These are phyloP conservation scores for Trematomus bernacchii DNA, from an alignment of 2,797 vertebrate species.

Conservation along the genomic window DNA sequence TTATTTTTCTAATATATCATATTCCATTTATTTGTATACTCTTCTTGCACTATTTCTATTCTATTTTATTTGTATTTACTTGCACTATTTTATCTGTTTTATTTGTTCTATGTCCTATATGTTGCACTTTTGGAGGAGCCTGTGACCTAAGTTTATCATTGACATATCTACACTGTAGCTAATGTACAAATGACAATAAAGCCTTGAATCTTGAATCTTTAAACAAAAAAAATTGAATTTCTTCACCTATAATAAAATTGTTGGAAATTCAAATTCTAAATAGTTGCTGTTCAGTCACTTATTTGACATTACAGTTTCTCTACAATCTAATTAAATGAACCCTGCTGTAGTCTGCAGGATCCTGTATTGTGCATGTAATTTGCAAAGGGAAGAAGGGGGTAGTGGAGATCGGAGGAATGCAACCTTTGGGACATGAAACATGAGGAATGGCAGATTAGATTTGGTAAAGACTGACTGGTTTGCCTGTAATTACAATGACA, in stretches of 20 bases:
- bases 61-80: too few relatives aligned
- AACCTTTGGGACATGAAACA: slow-evolving; percentile 69
- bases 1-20: too few relatives aligned
- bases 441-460: slow-evolving; percentile 77
- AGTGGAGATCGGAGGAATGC: slow-evolving; percentile 62
- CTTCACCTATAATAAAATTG: too few relatives aligned
- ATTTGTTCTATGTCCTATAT: too few relatives aligned
- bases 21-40: too few relatives aligned
- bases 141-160: too few relatives aligned
- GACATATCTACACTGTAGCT: too few relatives aligned
- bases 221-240: background rate
- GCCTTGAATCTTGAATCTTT: too few relatives aligned
- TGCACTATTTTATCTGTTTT: too few relatives aligned
- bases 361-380: slow-evolving; percentile 28
- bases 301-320: background rate
- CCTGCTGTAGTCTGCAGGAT: background rate
- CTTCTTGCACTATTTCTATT: too few relatives aligned
- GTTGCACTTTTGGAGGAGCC: too few relatives aligned
- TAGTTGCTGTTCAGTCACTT: background rate
- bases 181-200: too few relatives aligned
- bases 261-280: background rate
- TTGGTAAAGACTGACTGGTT: slow-evolving; percentile 76
- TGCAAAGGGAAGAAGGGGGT: slow-evolving; percentile 19
- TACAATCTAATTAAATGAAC: background rate
- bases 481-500: slow-evolving; percentile 70